These are phyloP conservation scores for Merluccius polli DNA, from an alignment of 2,797 vertebrate genomes.

Conservation along the genomic window DNA sequence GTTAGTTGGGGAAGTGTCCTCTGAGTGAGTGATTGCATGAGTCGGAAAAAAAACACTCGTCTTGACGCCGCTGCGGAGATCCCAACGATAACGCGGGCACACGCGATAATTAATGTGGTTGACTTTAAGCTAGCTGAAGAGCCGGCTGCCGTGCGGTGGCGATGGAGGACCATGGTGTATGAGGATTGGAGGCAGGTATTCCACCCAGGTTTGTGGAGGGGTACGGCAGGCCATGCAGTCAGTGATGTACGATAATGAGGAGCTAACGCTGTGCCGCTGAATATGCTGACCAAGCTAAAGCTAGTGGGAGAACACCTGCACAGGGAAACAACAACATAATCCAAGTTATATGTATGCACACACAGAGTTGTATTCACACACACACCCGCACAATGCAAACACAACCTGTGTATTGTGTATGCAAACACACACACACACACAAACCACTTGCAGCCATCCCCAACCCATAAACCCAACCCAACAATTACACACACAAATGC, in stretches of 20 bases:
- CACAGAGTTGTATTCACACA: neutral
- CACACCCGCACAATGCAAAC: neutral
- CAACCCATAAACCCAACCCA: neutral
- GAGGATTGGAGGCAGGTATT: neutral
- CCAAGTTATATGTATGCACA: neutral
- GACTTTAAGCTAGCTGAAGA: neutral
- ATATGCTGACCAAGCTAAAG: neutral
- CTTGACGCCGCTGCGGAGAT: too few relatives aligned
- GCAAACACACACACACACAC: neutral
- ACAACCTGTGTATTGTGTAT: too few relatives aligned
- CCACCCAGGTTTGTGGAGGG: neutral
- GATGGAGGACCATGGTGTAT: neutral
- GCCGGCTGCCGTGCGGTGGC: too few relatives aligned
- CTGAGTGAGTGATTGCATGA: neutral
- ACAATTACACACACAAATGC: neutral
- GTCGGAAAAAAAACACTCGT: too few relatives aligned
- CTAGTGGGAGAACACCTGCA: neutral
- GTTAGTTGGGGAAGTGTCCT: neutral
- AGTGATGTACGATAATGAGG: neutral
- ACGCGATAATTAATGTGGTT: too few relatives aligned
- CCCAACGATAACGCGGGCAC: too few relatives aligned
- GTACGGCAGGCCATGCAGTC: neutral
- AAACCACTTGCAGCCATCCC: slow-evolving; percentile 18
- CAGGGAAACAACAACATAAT: neutral
- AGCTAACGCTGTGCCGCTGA: neutral